Evolutionary conservation across 2,113 vertebrate genomes (phyloP), one percentile per base, ranked within the genome.

Genomic region (Plectropomus leopardus): DNA sequence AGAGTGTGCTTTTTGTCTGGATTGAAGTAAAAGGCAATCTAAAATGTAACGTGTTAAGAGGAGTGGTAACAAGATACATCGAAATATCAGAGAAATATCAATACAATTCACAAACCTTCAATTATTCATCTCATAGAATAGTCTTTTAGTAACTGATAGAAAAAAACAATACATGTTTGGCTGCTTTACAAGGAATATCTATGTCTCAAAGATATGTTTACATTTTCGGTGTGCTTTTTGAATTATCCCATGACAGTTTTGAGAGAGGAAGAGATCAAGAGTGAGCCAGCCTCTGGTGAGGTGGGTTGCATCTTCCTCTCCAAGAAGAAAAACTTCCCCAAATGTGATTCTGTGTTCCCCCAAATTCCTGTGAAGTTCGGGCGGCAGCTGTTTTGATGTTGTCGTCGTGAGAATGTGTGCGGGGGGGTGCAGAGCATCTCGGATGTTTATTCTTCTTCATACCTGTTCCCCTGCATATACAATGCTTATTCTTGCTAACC

Each of bases 81-180:
- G 81, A 93, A 92, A 92, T 93, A 91, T 94, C 92, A 93, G 94
- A 95, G 94, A 94, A 96, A 95, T 96, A 95, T 93, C 94, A 94
- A 94, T 94, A 96, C 94, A 92, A 87, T 93, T 95, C 94, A 95
- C 93, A 94, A 94, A 95, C 88, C 88, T 88, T 90, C 90, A 90
- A 92, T 94, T 90, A 85, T 90, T 94, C 86, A 92, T 93, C 84
- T 93, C 83, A 90, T 88, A 92, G 92, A 94, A 91, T 88, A 93
- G 88, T 94, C 90, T 93, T 92, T 91, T 92, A 92, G 83, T 92
- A 89, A 94, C 92, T 92, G 73, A 92, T 92, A 94, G 75, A 92
- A 94, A 95, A 93, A 91, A 91, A 87, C 82, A 93, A 94, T 92
- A 93, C 89, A 94, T 88, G 89, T 92, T 95, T 93, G 91, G 91